Percentiles rank a stretch among this genome's conserved stretches.
Conservation (phyloP, 2,113 vertebrate species). For the Eonycteris spelaea region DNA sequence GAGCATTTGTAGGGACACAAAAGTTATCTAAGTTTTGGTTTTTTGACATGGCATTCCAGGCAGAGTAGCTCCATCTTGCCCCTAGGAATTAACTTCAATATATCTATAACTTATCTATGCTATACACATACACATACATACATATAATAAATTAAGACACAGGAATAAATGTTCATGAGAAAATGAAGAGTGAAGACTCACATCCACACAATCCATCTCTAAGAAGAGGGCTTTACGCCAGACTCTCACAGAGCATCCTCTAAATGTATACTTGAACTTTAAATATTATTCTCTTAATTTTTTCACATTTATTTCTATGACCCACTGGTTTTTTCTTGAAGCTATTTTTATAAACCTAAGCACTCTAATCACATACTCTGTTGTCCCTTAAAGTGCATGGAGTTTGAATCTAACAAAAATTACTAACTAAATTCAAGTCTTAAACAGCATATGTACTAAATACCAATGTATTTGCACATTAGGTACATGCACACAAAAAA, state of each 20-base stretch:
- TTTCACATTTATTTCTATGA: background rate
- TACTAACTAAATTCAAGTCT: background rate
- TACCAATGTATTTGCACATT: background rate
- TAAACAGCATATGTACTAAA: background rate
- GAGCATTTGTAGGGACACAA: background rate
- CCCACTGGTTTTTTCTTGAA: background rate
- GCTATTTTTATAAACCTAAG: background rate
- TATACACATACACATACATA: background rate
- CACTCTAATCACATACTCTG: background rate
- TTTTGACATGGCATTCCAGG: background rate
- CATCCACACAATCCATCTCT: background rate
- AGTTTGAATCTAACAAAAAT: background rate
- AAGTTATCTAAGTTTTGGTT: background rate
- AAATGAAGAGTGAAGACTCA: background rate
- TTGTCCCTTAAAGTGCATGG: background rate
- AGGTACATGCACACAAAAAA: background rate
- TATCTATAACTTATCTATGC: no score
- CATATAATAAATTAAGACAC: background rate
- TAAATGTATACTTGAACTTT: background rate
- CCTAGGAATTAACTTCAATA: background rate
- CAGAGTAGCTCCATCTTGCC: background rate
- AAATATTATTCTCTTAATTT: background rate
- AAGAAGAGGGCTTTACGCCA: background rate
- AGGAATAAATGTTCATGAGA: background rate
- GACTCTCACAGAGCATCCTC: background rate